phyloP scores from a whole-genome alignment of 1,140 invertebrate species.

The Temnothorax nylanderi region DNA sequence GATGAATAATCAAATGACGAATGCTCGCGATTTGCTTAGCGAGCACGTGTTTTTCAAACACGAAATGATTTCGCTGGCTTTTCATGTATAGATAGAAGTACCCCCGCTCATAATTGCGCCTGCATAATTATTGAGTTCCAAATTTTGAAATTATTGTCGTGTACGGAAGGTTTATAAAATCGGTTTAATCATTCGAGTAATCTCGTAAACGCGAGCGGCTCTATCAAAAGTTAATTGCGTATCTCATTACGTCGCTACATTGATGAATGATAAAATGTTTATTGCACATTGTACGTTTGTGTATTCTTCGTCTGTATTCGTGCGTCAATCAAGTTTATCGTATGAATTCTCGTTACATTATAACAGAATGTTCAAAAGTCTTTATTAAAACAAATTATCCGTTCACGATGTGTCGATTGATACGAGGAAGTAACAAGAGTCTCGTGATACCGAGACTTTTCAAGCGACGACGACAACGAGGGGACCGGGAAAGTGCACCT shows the following conservation, averaged over 20 bases:
- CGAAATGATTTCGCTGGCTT: not conserved
- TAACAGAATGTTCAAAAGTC: not conserved
- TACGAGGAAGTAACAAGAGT: not conserved
- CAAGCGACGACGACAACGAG: not conserved
- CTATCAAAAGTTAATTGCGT: slow-evolving; percentile 41
- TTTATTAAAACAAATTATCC: not conserved
- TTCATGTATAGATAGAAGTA: not conserved
- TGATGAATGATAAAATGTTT: slow-evolving; percentile 21
- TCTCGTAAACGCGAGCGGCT: not conserved
- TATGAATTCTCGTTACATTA: not conserved
- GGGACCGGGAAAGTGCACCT: not conserved
- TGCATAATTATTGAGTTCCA: slow-evolving; percentile 14
- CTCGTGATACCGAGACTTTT: not conserved
- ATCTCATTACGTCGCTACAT: slow-evolving; percentile 1
- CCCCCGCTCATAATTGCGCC: not conserved
- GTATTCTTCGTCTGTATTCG: not conserved
- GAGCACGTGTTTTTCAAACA: not conserved
- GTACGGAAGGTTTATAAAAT: slow-evolving; percentile 6
- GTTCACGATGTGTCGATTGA: not conserved
- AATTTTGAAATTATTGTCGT: slow-evolving; percentile 5
- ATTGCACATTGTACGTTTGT: not conserved
- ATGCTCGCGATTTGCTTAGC: not conserved
- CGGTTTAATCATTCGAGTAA: slow-evolving; percentile 5
- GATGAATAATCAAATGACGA: not conserved
- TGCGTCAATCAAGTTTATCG: not conserved